phyloP scores from a whole-genome alignment of 2,797 vertebrate species.

The Stomatorhinus walkeri region DNA sequence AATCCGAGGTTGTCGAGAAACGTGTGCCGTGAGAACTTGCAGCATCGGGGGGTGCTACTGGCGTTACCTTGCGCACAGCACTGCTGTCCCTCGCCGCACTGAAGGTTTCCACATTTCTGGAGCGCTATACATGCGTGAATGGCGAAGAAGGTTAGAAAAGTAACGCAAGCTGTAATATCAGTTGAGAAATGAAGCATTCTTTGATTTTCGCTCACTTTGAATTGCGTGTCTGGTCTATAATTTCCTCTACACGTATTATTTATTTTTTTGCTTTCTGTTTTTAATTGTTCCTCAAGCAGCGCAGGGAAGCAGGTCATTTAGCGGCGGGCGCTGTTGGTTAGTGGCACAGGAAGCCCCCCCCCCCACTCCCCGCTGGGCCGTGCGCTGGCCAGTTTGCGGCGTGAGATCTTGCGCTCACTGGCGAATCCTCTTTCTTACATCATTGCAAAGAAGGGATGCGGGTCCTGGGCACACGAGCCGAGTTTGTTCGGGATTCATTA shows the following conservation, averaged over 20 bases:
- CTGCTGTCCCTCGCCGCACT: conserved; percentile 70
- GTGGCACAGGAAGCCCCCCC: conserved; percentile 17
- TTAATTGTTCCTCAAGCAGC: conserved; percentile 2
- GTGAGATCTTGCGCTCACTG: neutral
- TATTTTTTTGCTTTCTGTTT: neutral
- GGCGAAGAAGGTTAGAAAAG: conserved; percentile 51
- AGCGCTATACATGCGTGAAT: conserved; percentile 61
- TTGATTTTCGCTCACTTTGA: neutral
- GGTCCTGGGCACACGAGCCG: neutral
- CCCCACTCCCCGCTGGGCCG: neutral
- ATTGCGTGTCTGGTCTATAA: neutral
- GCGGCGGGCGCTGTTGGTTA: conserved; percentile 16
- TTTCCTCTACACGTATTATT: neutral
- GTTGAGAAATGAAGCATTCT: conserved; percentile 51
- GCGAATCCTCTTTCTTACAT: conserved; percentile 22
- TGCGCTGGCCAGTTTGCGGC: conserved; percentile 4
- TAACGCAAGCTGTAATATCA: conserved; percentile 46
- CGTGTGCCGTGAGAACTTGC: conserved; percentile 69
- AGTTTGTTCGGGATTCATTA: neutral
- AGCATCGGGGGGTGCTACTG: conserved; percentile 67
- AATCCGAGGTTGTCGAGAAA: conserved; percentile 83
- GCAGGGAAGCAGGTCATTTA: conserved; percentile 16
- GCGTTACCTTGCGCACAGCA: conserved; percentile 70
- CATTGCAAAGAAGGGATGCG: neutral
- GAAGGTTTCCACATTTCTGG: conserved; percentile 68